Evolutionary conservation across 2,888 invertebrate species (phyloP), one percentile per base, ranked within the genome.

Genomic region (Dichetophora obliterata): DNA sequence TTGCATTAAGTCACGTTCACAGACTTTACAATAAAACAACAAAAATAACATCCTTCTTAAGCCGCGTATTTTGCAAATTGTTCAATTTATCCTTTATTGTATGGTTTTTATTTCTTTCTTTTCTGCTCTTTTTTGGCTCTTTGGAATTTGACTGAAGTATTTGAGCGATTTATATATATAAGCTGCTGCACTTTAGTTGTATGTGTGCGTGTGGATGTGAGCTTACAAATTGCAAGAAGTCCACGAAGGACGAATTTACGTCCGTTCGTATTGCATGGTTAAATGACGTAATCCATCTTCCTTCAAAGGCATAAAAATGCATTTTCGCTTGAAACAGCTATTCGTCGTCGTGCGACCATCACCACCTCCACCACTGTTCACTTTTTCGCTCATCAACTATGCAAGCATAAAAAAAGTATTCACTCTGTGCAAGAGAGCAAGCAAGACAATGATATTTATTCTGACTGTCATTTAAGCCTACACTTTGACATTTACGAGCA

Each of bases 401-500:
- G 11, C 43, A 43, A 43, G 43, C 43, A 43, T 43, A 43, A 43
- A 43, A 43, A 43, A 43, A 37, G 37, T 43, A 43, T 3, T 43
- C 43, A 3, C 43, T 11, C 14, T 43, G 11, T 43, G 43, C 43
- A 3, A 43, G 43, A 3, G 43, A 43, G 43, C 43, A 43, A 43
- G 43, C 43, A 43, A 43, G 43, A 43, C 43, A 43, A 27, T 59
- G 59, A 59, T 27, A 27, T 59, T 59, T 27, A 27, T 59, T 59
- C 27, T 27, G 27, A 22, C 27, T 22, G 59, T 59, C 59, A 27
- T 27, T 27, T 27, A 59, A 24, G 22, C 27, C 59, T 54, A 24
- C 27, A 59, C 59, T 27, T 59, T 59, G 59, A 59, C 59, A 59
- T 59, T 59, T 59, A 59, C 59, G 59, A 59, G 59, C 27, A 59